Evolutionary conservation across 2,797 vertebrate genomes (phyloP), one percentile per base, ranked within the genome.

Genomic region (Xenops minutus): DNA sequence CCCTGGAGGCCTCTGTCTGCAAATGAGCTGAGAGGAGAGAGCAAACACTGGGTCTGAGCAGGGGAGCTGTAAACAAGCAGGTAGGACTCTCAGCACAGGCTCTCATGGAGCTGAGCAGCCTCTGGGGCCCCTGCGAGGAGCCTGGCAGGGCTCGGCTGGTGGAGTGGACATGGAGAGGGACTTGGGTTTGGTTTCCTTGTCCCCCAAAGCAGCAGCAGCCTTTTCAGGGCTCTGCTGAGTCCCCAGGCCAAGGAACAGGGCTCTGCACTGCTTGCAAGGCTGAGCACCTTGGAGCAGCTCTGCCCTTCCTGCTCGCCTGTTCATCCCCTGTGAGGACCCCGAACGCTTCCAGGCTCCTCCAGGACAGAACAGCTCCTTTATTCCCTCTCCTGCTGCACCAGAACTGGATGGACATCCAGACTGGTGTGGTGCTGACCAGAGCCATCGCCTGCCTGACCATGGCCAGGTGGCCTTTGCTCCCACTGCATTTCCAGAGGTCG

Each of bases 11-110:
- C 63, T 92, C 94, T 54, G 91, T 90, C 94, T 96, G 94, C 91
- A 79, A 63, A 85, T 92, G 72, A 95, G 95, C 93, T 94, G 94
- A 90, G 34, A 95, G 91, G 67, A 95, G 92, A 90, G 77, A 95
- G 89, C 95, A 97, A 94, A 97, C 95, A 96, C 48, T 91, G 86
- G 94, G 96, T 95, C 94, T 97, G 94, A 95, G 92, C 85, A 3
- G 27, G n/a, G 79, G 63, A 97, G 64, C 73, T 88, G 92, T 96
- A 97, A 96, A 96, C 93, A 95, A 88, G 88, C 89, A 97, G 92
- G 92, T 96, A 88, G 93, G 95, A 34, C 85, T 86, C 85, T 82
- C 16, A 3, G 81, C 0, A 0, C 61, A 59, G 80, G 79, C 73
- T 71, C 59, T 61, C 8, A 3, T 29, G 1, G 34, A 56, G 49